Conservation (phyloP, 2,113 vertebrate species). For the Daboia siamensis region DNA sequence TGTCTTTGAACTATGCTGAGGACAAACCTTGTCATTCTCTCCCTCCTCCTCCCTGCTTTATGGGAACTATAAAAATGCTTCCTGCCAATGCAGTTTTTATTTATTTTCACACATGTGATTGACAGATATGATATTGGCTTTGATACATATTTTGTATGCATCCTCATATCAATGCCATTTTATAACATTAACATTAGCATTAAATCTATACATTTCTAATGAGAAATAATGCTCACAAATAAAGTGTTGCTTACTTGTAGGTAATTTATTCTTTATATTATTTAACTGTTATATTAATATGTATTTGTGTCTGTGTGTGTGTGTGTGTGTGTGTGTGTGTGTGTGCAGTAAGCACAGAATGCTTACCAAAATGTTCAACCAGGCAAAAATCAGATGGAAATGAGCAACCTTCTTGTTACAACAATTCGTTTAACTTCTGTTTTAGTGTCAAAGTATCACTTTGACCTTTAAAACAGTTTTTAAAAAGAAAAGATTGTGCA, state of each 20-base stretch:
- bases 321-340: neutral
- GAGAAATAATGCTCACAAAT: neutral
- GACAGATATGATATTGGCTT: slow-evolving; percentile 30
- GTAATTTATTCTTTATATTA: neutral
- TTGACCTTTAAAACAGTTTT: neutral
- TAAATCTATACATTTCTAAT: neutral
- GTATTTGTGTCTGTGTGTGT: neutral
- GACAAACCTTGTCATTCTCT: neutral
- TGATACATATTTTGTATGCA: slow-evolving; percentile 11
- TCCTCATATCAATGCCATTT: slow-evolving; percentile 7
- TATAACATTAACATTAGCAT: neutral
- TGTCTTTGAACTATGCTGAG: slow-evolving; percentile 28
- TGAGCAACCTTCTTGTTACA: neutral
- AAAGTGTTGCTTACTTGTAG: neutral
- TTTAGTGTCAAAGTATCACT: neutral
- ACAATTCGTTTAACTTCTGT: neutral
- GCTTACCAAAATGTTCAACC: neutral
- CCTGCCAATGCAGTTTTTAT: slow-evolving; percentile 9
- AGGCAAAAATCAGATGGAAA: neutral
- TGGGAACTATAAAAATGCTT: slow-evolving; percentile 5
- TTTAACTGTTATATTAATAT: neutral
- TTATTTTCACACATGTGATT: slow-evolving; percentile 1
- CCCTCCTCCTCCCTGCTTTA: accelerated
- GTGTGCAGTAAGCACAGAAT: neutral
- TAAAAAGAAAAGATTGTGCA: neutral